These are phyloP conservation scores for Trachurus trachurus DNA, from an alignment of 2,797 vertebrate genomes.

Conservation along the genomic window DNA sequence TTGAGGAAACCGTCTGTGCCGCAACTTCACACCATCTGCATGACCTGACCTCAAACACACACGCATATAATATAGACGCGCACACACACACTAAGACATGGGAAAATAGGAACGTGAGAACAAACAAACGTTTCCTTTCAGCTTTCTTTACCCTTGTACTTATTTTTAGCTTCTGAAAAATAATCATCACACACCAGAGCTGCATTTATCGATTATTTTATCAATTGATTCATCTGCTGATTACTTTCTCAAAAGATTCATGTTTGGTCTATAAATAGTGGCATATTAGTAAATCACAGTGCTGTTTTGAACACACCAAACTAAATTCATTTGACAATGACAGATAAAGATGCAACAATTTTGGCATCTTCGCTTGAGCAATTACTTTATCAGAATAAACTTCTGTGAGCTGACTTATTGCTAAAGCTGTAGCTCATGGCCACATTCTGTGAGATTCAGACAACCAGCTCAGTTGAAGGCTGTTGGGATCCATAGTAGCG, in stretches of 20 bases:
- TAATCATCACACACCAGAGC: not conserved
- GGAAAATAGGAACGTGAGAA: constrained; percentile 45
- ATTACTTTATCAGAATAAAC: not conserved
- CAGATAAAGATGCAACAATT: not conserved
- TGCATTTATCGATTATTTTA: not conserved
- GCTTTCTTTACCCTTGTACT: constrained; percentile 8
- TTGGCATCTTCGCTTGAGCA: not conserved
- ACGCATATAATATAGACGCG: constrained; percentile 14
- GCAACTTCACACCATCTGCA: constrained; percentile 88
- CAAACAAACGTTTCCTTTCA: constrained; percentile 30
- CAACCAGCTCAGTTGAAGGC: constrained; percentile 41
- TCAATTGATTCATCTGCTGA: not conserved
- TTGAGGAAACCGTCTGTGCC: constrained; percentile 85
- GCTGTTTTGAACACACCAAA: not conserved
- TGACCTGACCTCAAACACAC: constrained; percentile 82
- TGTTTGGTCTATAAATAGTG: not conserved
- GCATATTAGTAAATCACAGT: not conserved
- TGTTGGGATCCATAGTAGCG: constrained; percentile 29
- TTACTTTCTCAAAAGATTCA: not conserved
- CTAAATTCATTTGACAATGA: not conserved
- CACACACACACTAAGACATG: constrained; percentile 59
- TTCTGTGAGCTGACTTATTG: not conserved
- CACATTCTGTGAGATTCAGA: constrained; percentile 2
- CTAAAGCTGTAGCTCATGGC: not conserved
- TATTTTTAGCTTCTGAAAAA: constrained; percentile 6